phyloP scores from a whole-genome alignment of 2,888 invertebrate genomes.

The Sinohyriopsis cumingii region DNA sequence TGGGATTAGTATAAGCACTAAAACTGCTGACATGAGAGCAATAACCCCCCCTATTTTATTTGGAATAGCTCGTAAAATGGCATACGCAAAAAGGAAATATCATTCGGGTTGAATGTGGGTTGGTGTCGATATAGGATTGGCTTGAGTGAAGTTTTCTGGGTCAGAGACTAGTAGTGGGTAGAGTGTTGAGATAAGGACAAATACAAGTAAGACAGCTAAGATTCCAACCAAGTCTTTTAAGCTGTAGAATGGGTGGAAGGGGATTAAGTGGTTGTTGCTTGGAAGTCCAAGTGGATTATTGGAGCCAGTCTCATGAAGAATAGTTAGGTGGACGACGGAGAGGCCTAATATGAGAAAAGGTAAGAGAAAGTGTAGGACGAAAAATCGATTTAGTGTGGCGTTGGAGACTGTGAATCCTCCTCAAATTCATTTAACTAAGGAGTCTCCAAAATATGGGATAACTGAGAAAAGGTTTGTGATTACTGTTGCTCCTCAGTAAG shows the following conservation, averaged over 20 bases:
- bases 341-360: conserved; percentile 80
- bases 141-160: conserved; percentile 83
- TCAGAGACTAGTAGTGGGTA: conserved; percentile 80
- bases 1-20: conserved; percentile 79
- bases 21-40: conserved; percentile 79
- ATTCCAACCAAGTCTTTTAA: conserved; percentile 21
- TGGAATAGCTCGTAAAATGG: conserved; percentile 85
- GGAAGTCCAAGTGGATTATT: conserved; percentile 20
- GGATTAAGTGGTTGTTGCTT: conserved; percentile 1
- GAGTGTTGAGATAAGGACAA: conserved; percentile 47
- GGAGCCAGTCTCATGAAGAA: conserved; percentile 17
- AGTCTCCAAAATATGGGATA: conserved; percentile 80
- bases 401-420: conserved; percentile 84
- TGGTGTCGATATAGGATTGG: conserved; percentile 81
- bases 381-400: conserved; percentile 84
- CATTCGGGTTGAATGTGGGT: conserved; percentile 88
- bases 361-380: conserved; percentile 82
- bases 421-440: conserved; percentile 82
- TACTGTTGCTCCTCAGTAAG: conserved; percentile 86
- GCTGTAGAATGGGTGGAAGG: conserved; percentile 21
- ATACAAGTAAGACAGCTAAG: not conserved
- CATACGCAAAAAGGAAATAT: conserved; percentile 88
- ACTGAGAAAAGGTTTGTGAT: conserved; percentile 84
- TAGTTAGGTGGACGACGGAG: conserved; percentile 78
- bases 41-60: conserved; percentile 86